Evolutionary conservation across 2,888 invertebrate genomes (phyloP).

Genomic region (Chloromyia formosa): DNA sequence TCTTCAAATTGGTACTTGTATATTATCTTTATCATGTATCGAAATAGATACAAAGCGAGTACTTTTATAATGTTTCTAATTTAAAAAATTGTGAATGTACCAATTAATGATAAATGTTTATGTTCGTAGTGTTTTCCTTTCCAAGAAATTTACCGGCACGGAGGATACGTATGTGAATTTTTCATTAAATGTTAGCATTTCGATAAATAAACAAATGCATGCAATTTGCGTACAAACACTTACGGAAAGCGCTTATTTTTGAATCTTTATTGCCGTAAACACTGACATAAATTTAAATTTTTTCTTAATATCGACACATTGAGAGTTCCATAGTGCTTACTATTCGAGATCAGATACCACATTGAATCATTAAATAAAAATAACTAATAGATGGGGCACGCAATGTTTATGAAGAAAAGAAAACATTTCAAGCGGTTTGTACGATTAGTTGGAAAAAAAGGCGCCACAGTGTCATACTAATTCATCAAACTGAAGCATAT

Average conservation of each 20-base stretch:
- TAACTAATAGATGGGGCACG: not conserved
- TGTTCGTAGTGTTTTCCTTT: constrained; percentile 3
- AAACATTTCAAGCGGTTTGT: no score
- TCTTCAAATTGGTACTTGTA: no score
- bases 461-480: no score
- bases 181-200: not conserved
- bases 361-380: not conserved
- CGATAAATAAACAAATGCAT: constrained; percentile 8
- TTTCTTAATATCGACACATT: no score
- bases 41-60: no score
- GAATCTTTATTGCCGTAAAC: constrained; percentile 7
- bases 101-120: not conserved
- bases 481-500: no score
- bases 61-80: no score
- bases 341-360: not conserved
- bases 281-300: not conserved
- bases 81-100: not conserved
- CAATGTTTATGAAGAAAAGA: not conserved
- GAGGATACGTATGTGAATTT: no score
- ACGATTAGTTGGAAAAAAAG: no score
- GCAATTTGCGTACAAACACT: not conserved
- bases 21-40: no score
- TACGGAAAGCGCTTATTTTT: not conserved
- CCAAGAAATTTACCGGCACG: not conserved
- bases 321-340: no score